phyloP scores from a whole-genome alignment of 2,113 vertebrate genomes.

The Dromas ardeola region DNA sequence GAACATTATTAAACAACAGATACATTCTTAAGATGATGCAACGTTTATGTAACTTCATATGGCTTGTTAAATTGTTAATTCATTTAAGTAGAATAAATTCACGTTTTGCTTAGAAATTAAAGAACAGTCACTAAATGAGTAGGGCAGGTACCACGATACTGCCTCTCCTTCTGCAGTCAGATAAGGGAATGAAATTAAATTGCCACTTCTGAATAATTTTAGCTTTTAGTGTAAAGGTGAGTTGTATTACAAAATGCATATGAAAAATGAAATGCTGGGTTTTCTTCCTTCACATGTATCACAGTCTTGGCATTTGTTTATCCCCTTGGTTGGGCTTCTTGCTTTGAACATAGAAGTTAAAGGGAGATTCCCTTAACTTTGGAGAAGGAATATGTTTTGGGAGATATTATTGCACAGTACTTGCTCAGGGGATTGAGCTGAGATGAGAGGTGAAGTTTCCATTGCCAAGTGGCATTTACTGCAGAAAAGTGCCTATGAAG shows the following conservation, averaged over 20 bases:
- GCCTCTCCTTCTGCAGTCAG: neutral
- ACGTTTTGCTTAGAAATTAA: neutral
- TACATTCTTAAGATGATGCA: neutral
- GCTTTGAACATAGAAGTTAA: neutral
- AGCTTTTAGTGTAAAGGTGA: neutral
- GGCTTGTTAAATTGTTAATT: neutral
- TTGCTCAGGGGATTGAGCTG: neutral
- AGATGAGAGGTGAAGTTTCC: neutral
- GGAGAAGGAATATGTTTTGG: neutral
- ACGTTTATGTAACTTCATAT: neutral
- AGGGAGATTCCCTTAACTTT: neutral
- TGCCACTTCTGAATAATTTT: neutral
- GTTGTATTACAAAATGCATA: neutral
- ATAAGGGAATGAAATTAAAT: neutral
- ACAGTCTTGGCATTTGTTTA: neutral
- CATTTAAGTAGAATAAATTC: neutral
- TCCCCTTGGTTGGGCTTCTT: neutral
- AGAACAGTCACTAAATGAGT: neutral
- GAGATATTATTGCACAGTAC: neutral
- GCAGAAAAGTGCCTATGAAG: neutral
- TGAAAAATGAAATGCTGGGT: neutral
- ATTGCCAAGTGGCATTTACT: neutral
- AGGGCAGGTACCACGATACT: neutral
- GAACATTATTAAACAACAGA: neutral
- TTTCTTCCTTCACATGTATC: neutral